Evolutionary conservation across 2,888 invertebrate genomes (phyloP).

Genomic region (Sturmia bella): DNA sequence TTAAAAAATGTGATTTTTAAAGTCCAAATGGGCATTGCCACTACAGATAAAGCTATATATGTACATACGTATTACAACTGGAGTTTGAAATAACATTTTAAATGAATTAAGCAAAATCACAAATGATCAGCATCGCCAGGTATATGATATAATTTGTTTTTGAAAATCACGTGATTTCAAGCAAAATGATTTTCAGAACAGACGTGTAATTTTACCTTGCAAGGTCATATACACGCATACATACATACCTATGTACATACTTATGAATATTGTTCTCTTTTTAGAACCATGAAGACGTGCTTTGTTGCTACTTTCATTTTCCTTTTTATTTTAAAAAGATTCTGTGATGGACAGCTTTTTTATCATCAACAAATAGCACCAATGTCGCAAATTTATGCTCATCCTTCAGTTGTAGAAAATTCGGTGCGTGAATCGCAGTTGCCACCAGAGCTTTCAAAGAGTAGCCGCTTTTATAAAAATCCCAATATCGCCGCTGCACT

Average conservation of each 20-base stretch:
- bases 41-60: too few relatives aligned
- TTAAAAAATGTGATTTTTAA: too few relatives aligned
- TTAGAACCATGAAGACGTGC: slow-evolving; percentile 53
- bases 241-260: not conserved
- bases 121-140: too few relatives aligned
- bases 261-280: slow-evolving; percentile 14
- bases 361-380: slow-evolving; percentile 75
- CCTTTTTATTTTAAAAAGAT: slow-evolving; percentile 51
- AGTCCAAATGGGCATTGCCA: too few relatives aligned
- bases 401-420: slow-evolving; percentile 88
- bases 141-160: too few relatives aligned
- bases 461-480: slow-evolving; percentile 87
- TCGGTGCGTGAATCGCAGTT: slow-evolving; percentile 87
- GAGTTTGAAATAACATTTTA: too few relatives aligned
- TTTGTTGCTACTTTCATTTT: slow-evolving; percentile 26
- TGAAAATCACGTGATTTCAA: too few relatives aligned
- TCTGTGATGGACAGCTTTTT: slow-evolving; percentile 75
- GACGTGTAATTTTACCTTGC: too few relatives aligned
- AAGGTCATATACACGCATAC: not conserved
- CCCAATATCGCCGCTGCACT: slow-evolving; percentile 88
- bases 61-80: too few relatives aligned
- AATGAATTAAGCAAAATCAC: too few relatives aligned
- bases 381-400: slow-evolving; percentile 80
- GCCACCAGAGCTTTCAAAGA: slow-evolving; percentile 85
- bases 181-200: too few relatives aligned